These are phyloP conservation scores for Arizona elegans DNA, from an alignment of 2,113 vertebrate genomes.

Conservation along the genomic window DNA sequence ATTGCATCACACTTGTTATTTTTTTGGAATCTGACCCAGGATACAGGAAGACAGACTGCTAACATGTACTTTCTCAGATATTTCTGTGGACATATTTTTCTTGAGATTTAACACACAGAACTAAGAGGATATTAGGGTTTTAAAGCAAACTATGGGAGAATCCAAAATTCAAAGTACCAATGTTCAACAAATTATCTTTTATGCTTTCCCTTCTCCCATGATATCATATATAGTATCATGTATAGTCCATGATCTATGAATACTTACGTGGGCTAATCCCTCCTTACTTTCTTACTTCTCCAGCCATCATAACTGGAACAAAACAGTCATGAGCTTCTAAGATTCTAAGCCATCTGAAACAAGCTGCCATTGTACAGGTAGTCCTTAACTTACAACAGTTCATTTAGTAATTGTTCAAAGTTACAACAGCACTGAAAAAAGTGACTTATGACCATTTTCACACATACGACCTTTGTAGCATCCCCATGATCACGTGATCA, in stretches of 20 bases:
- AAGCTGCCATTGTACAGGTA: neutral
- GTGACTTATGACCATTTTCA: neutral
- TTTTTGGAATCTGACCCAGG: neutral
- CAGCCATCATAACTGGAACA: neutral
- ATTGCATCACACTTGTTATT: neutral
- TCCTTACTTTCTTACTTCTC: neutral
- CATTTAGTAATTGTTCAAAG: neutral
- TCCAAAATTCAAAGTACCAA: neutral
- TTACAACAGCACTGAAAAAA: neutral
- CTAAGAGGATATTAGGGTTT: neutral
- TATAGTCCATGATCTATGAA: neutral
- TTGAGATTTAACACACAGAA: neutral
- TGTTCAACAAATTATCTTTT: neutral
- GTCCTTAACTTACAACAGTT: neutral
- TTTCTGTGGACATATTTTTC: neutral
- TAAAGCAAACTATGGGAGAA: neutral
- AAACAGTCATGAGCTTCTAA: neutral
- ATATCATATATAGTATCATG: neutral
- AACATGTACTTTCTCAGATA: neutral
- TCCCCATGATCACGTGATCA: neutral
- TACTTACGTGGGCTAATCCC: neutral
- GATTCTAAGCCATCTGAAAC: neutral
- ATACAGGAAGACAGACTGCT: neutral
- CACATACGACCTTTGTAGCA: neutral
- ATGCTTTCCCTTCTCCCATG: neutral